Evolutionary conservation across 2,113 vertebrate genomes (phyloP).

Genomic region (mouse (Mus musculus)): GRCm39 chr12:40758501-40759000

Average conservation of each 20-base stretch:
- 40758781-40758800: neutral
- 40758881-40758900: neutral
- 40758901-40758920: no score
- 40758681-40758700: neutral
- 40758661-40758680: neutral
- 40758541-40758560: neutral
- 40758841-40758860: neutral
- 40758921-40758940: neutral
- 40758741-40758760: neutral
- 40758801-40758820: neutral
- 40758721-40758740: neutral
- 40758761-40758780: neutral
- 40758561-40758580: neutral
- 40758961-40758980: neutral
- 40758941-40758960: neutral
- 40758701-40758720: neutral
- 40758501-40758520: neutral
- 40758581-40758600: neutral
- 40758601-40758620: neutral
- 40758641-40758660: neutral
- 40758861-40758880: neutral
- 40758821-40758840: no score
- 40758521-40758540: neutral
- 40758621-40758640: neutral
- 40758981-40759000: neutral